Conservation (phyloP, 1,140 invertebrate genomes). For the Ditylenchus dipsaci region DNA sequence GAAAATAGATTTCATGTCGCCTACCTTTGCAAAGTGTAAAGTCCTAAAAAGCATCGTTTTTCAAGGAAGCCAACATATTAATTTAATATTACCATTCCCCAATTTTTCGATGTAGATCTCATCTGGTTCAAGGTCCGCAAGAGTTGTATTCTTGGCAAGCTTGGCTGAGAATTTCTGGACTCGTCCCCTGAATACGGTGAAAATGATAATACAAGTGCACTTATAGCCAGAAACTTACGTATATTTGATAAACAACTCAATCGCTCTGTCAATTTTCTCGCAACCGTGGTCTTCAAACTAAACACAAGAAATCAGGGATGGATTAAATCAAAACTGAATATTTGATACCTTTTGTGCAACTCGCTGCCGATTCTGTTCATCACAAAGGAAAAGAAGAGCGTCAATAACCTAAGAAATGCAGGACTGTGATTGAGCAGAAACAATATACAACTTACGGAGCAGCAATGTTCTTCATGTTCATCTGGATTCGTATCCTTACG, state of each 20-base stretch:
- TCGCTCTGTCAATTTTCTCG: constrained; percentile 90
- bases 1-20: background rate
- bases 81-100: constrained; percentile 66
- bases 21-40: constrained; percentile 84
- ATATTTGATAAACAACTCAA: constrained; percentile 96
- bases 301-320: too few relatives aligned
- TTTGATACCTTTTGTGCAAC: constrained; percentile 74
- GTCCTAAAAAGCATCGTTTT: constrained; percentile 58
- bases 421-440: background rate
- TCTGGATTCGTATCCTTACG: constrained; percentile 78
- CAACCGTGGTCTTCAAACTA: constrained; percentile 92
- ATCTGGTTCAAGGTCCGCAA: constrained; percentile 69
- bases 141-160: constrained; percentile 39
- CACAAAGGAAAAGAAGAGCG: constrained; percentile 84
- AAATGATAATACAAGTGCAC: too few relatives aligned
- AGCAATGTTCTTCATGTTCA: constrained; percentile 76
- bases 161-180: constrained; percentile 60
- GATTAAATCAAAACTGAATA: too few relatives aligned
- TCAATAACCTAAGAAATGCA: constrained; percentile 76
- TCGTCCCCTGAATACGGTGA: constrained; percentile 45
- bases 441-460: background rate
- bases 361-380: constrained; percentile 79
- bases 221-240: constrained; percentile 51
- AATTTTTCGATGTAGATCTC: constrained; percentile 79
- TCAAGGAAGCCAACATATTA: too few relatives aligned